Percentiles rank a stretch among this genome's conserved stretches.
These are phyloP conservation scores for Etheostoma cragini DNA, from an alignment of 2,113 vertebrate genomes.

Conservation along the genomic window DNA sequence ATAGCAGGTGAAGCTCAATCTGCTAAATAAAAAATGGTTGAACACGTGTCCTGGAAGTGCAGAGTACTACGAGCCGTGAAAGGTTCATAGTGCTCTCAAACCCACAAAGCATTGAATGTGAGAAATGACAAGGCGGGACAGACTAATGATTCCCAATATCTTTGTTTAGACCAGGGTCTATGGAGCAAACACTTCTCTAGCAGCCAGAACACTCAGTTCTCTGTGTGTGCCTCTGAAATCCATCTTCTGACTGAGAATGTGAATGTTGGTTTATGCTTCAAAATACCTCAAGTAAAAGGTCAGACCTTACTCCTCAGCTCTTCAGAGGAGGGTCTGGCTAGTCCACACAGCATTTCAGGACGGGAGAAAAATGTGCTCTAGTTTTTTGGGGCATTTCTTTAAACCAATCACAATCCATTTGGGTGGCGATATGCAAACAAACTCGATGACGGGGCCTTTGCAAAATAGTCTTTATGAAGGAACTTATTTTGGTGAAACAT, in stretches of 20 bases:
- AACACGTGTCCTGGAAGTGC: slow-evolving; percentile 2
- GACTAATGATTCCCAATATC: slow-evolving; percentile 22
- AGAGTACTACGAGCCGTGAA: neutral
- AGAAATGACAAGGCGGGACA: neutral
- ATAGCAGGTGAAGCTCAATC: neutral
- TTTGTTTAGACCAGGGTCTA: neutral
- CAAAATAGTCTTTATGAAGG: too few relatives aligned
- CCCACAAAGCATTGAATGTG: neutral
- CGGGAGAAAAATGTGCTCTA: too few relatives aligned
- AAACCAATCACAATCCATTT: too few relatives aligned
- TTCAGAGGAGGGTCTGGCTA: too few relatives aligned
- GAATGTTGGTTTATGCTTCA: too few relatives aligned
- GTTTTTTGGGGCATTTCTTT: too few relatives aligned
- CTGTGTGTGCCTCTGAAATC: neutral
- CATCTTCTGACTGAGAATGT: neutral
- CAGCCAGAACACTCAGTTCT: neutral
- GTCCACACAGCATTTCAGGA: too few relatives aligned
- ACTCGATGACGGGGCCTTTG: too few relatives aligned
- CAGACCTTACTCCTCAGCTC: too few relatives aligned
- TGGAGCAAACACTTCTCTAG: neutral
- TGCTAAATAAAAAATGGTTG: slow-evolving; percentile 43
- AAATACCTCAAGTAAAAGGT: too few relatives aligned
- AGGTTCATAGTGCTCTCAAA: neutral
- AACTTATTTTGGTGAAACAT: too few relatives aligned
- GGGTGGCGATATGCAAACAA: accelerated